A percentile compares a stretch with the other conserved stretches of the same genome.
phyloP scores from a whole-genome alignment of 2,888 invertebrate species.

The Rhodophaea formosa region DNA sequence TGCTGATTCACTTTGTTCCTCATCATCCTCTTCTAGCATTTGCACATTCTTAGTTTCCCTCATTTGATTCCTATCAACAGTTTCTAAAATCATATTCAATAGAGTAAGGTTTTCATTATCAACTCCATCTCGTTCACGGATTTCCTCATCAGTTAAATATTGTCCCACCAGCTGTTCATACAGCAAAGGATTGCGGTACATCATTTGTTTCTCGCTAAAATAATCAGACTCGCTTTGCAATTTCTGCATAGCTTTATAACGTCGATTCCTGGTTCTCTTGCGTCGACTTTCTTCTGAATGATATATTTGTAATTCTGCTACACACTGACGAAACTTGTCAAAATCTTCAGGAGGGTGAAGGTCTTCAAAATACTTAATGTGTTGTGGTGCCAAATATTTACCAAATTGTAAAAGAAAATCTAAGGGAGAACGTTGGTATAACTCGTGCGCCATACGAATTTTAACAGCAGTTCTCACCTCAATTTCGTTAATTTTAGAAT shows the following conservation, averaged over 20 bases:
- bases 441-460: conserved; percentile 82
- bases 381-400: conserved; percentile 83
- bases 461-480: conserved; percentile 87
- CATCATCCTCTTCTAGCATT: conserved; percentile 80
- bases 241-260: conserved; percentile 90
- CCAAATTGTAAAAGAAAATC: conserved; percentile 90
- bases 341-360: conserved; percentile 44
- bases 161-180: conserved; percentile 95
- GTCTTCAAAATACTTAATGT: conserved; percentile 86
- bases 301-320: conserved; percentile 82
- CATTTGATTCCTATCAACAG: conserved; percentile 87
- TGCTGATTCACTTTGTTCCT: conserved; percentile 40
- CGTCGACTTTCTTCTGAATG: conserved; percentile 74
- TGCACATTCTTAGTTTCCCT: conserved; percentile 83
- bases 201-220: conserved; percentile 96
- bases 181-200: conserved; percentile 92
- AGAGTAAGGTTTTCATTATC: conserved; percentile 83
- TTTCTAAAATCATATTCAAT: conserved; percentile 89
- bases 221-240: conserved; percentile 87
- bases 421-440: conserved; percentile 84
- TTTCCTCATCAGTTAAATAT: conserved; percentile 89
- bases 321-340: conserved; percentile 83
- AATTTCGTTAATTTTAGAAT: conserved; percentile 89
- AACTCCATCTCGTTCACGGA: conserved; percentile 82
- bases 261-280: conserved; percentile 86